Conservation (phyloP, 2,113 vertebrate genomes). For the cat (Felis catus) region F.catus_Fca126_mat1.0 CM031411.1:1908501-1909000, state of each 20-base stretch:
- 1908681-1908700: neutral
- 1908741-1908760: accelerated
- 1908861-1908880: neutral
- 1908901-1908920: neutral
- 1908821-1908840: neutral
- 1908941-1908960: no score
- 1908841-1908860: accelerated
- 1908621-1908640: neutral
- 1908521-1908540: neutral
- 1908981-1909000: accelerated
- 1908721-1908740: neutral
- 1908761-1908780: neutral
- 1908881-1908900: neutral
- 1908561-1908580: neutral
- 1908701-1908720: neutral
- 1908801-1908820: neutral
- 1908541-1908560: neutral
- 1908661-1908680: neutral
- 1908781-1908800: neutral
- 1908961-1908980: accelerated
- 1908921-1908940: neutral
- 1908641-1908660: neutral
- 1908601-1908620: neutral
- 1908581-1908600: neutral
- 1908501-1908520: neutral